Conservation (phyloP, 1,140 invertebrate species). For the Belonocnema kinseyi region DNA sequence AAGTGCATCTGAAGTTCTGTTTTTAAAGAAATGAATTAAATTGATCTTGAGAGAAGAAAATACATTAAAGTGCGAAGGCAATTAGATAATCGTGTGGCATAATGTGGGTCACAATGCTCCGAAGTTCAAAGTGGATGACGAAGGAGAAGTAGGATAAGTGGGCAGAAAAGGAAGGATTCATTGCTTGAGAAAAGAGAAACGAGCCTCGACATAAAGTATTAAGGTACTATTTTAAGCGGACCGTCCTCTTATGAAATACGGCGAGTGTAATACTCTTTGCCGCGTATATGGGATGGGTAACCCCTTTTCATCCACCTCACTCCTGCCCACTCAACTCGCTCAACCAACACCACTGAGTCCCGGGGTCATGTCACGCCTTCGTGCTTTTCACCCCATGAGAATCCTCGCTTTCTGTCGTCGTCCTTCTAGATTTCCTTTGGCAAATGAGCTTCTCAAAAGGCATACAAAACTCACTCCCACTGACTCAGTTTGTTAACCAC, state of each 20-base stretch:
- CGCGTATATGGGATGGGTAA: conserved; percentile 35
- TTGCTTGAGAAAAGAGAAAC: conserved; percentile 36
- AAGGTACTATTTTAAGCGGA: conserved; percentile 47
- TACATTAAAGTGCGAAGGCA: neutral
- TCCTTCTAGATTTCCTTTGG: neutral
- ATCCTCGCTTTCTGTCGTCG: conserved; percentile 20
- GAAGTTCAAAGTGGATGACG: neutral
- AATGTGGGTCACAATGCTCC: neutral
- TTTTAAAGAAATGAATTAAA: too few species aligned
- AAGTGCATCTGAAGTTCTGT: too few species aligned
- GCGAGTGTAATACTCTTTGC: conserved; percentile 45
- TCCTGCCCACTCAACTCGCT: neutral
- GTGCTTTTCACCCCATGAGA: conserved; percentile 34
- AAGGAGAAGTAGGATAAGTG: neutral
- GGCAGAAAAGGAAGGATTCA: conserved; percentile 3
- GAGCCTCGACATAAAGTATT: conserved; percentile 43
- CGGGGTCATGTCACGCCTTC: conserved; percentile 39
- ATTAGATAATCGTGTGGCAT: neutral
- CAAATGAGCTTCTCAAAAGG: conserved; percentile 5
- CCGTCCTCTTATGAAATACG: conserved; percentile 43
- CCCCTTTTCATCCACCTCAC: conserved; percentile 42
- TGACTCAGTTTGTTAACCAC: too few species aligned
- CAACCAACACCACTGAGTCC: neutral
- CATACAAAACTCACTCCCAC: neutral
- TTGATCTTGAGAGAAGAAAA: too few species aligned